Base-by-base conservation (phyloP, 2,888 invertebrate species). In the Arrhopalites spinosus region DNA sequence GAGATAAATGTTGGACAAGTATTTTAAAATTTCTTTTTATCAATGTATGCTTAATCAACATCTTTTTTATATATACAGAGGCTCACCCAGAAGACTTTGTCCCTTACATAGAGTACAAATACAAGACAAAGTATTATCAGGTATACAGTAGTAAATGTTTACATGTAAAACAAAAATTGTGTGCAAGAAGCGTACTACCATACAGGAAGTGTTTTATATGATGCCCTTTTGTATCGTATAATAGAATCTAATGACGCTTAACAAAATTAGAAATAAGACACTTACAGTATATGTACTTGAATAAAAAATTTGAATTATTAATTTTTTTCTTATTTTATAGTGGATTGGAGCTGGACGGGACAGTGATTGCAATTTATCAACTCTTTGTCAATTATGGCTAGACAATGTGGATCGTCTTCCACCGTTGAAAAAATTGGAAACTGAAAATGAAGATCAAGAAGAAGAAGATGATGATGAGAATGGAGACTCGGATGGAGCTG, bases 331-430 rank as follows among this genome's bases (percentile, higher is more conserved):
- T 23, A n/a, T 27, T 29, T 94, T 93, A 86, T 92, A 93, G 84
- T 97, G 97, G 97, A 96, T 96, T 78, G 96, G 96, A 1, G 94
- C 94, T 7, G 96, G 96, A 0, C 88, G 96, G 5, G 96, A 97
- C 66, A 78, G 81, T 50, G 83, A 83, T 61, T 82, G 80, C 68
- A 83, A 82, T 75, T 70, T 82, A 27, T 76, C 78, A 13, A 74
- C 80, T 0, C 50, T 83, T 25, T 82, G 81, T 69, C 68, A 67
- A n/a, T 73, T 82, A 13, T 83, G 81, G 81, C 73, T 83, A 75
- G 81, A 80, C 45, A 81, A 81, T 64, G 73, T 81, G 50, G 81
- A 81, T 36, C 75, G 78, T 30, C 73, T 81, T 27, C 83, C 83
- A 15, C 78, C 82, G 5, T 71, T 81, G 3, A 80, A 78, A 50